A percentile compares a stretch with the other conserved stretches of the same genome.
Conservation (phyloP, 2,797 vertebrate genomes). For the Champsocephalus esox region DNA sequence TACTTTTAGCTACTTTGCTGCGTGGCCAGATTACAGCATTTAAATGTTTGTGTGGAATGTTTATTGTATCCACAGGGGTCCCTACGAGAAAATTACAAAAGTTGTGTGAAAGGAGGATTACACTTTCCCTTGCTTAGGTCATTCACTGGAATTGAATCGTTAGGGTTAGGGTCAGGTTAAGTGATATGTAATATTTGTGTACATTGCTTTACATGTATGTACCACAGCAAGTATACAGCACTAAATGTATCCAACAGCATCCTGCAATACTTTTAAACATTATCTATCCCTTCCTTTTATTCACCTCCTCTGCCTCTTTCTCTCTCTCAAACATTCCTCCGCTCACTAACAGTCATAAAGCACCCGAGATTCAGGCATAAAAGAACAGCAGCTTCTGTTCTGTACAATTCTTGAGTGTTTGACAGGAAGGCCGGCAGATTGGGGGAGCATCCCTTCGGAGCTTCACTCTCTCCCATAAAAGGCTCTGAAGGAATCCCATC, state of each 20-base stretch:
- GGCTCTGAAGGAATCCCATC: constrained; percentile 52
- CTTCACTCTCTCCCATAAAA: constrained; percentile 65
- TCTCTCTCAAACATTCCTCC: neutral
- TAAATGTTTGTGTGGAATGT: neutral
- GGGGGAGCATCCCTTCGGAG: constrained; percentile 53
- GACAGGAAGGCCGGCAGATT: constrained; percentile 60
- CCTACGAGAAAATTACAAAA: too few relatives aligned
- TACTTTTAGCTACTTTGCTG: neutral
- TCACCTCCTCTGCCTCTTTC: neutral
- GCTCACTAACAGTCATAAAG: constrained; percentile 47
- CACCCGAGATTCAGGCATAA: constrained; percentile 32
- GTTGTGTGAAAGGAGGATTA: too few relatives aligned
- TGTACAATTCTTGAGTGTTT: constrained; percentile 41
- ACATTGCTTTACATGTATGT: neutral
- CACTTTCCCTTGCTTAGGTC: too few relatives aligned
- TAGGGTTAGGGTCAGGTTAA: neutral
- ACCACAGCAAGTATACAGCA: neutral
- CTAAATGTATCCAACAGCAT: neutral
- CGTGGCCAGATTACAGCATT: neutral
- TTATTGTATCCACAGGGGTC: neutral
- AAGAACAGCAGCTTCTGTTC: constrained; percentile 57
- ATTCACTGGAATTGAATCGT: neutral
- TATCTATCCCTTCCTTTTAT: neutral
- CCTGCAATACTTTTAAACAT: neutral
- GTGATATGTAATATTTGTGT: neutral